These are phyloP conservation scores for Trichogramma evanescens DNA, from an alignment of 2,888 invertebrate genomes.

Conservation along the genomic window DNA sequence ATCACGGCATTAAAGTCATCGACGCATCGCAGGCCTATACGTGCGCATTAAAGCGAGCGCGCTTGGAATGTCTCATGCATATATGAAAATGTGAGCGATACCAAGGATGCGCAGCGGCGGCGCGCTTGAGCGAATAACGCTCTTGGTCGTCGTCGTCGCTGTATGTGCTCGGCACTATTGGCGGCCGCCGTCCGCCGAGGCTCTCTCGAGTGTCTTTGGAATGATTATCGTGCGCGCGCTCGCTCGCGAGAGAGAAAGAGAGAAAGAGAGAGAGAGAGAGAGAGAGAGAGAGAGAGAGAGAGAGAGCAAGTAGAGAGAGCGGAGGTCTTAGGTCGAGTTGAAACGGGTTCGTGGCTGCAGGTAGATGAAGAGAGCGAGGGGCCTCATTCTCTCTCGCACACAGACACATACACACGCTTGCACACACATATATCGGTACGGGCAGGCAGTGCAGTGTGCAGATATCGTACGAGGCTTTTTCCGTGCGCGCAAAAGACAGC, in stretches of 20 bases:
- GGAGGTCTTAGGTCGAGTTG: constrained; percentile 20
- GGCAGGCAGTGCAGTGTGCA: too few relatives aligned
- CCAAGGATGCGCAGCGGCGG: constrained; percentile 11
- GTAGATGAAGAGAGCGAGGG: too few relatives aligned
- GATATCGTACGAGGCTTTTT: too few relatives aligned
- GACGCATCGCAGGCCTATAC: too few relatives aligned
- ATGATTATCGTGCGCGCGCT: constrained; percentile 19
- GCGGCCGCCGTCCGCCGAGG: background rate
- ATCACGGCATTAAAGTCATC: too few relatives aligned
- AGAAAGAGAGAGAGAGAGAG: constrained; percentile 13
- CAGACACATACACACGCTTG: too few relatives aligned
- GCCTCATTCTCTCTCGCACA: too few relatives aligned
- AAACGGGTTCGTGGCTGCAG: too few relatives aligned
- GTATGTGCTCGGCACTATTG: background rate
- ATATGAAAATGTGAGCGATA: constrained; percentile 21
- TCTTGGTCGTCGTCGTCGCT: background rate
- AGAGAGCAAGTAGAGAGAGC: background rate
- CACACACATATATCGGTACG: too few relatives aligned
- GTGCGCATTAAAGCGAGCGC: background rate
- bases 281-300: constrained; percentile 15
- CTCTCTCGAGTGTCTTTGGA: constrained; percentile 15
- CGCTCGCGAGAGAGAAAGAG: constrained; percentile 12
- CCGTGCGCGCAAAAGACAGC: too few relatives aligned
- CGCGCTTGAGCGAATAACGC: too few relatives aligned
- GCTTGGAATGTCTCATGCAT: constrained; percentile 18